Evolutionary conservation across 2,797 vertebrate species (phyloP).

Genomic region (Notolepis coatsorum): DNA sequence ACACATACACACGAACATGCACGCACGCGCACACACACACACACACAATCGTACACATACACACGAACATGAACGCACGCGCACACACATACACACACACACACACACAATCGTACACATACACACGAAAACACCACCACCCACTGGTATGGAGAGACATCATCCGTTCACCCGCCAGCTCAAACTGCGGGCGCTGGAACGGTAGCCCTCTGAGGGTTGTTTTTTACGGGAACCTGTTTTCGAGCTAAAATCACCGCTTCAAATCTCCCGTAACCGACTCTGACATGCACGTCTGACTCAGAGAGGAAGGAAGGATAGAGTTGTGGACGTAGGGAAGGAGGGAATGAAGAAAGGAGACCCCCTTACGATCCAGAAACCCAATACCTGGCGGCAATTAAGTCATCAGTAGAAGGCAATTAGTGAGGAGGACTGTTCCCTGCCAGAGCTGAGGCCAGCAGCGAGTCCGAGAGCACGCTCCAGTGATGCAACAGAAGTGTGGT

Average conservation of each 20-base stretch:
- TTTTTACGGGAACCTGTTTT: constrained; percentile 27
- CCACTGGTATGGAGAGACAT: neutral
- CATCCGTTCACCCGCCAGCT: constrained; percentile 1
- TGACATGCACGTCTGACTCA: constrained; percentile 65
- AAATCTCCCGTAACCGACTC: constrained; percentile 50
- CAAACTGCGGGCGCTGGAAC: constrained; percentile 45
- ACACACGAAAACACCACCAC: neutral
- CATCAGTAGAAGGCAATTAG: constrained; percentile 71
- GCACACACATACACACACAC: constrained; percentile 20
- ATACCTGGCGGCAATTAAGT: constrained; percentile 71
- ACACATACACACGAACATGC: neutral
- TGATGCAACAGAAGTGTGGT: constrained; percentile 32
- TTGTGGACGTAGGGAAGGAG: constrained; percentile 43
- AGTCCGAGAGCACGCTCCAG: constrained; percentile 20
- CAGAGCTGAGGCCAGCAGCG: constrained; percentile 61
- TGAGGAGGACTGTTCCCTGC: constrained; percentile 58
- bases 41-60: neutral
- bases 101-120: neutral
- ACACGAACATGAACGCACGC: neutral
- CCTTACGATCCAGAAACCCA: constrained; percentile 66
- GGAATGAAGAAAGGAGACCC: constrained; percentile 15
- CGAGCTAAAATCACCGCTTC: constrained; percentile 37
- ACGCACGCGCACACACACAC: constrained; percentile 1
- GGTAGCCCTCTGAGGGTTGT: constrained; percentile 33
- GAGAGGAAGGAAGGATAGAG: constrained; percentile 65